A percentile compares a stretch with the other conserved stretches of the same genome.
Evolutionary conservation across 1,140 invertebrate species (phyloP).

Genomic region (Sipha flava): DNA sequence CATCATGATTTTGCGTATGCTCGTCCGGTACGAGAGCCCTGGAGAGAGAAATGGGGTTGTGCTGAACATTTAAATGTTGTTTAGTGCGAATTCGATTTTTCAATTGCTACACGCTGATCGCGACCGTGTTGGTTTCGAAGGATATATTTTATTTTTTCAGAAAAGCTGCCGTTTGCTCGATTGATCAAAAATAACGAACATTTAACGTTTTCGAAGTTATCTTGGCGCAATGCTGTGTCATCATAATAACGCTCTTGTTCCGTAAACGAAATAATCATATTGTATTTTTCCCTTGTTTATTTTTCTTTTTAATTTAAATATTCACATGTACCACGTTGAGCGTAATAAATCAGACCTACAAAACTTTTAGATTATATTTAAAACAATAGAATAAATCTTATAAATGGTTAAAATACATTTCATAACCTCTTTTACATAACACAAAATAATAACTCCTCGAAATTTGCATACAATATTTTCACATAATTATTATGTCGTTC

Average conservation of each 20-base stretch:
- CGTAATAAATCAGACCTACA: constrained; percentile 13
- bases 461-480: constrained; percentile 11
- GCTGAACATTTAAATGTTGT: too few relatives aligned
- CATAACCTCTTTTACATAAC: constrained; percentile 9
- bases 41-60: too few relatives aligned
- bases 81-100: too few relatives aligned
- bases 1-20: too few relatives aligned
- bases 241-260: neutral
- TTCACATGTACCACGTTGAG: neutral
- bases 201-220: neutral
- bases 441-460: neutral
- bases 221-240: too few relatives aligned
- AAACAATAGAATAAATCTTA: constrained; percentile 22
- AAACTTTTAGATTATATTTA: constrained; percentile 10
- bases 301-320: neutral
- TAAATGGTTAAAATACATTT: constrained; percentile 17
- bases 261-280: neutral
- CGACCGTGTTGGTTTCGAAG: too few relatives aligned
- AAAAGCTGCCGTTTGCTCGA: too few relatives aligned
- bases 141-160: too few relatives aligned
- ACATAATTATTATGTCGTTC: neutral
- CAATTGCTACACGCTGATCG: too few relatives aligned
- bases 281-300: neutral
- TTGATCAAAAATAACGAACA: too few relatives aligned
- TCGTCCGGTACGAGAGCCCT: too few relatives aligned